These are phyloP conservation scores for Dasysyrphus tricinctus DNA, from an alignment of 2,888 invertebrate species.

Conservation along the genomic window DNA sequence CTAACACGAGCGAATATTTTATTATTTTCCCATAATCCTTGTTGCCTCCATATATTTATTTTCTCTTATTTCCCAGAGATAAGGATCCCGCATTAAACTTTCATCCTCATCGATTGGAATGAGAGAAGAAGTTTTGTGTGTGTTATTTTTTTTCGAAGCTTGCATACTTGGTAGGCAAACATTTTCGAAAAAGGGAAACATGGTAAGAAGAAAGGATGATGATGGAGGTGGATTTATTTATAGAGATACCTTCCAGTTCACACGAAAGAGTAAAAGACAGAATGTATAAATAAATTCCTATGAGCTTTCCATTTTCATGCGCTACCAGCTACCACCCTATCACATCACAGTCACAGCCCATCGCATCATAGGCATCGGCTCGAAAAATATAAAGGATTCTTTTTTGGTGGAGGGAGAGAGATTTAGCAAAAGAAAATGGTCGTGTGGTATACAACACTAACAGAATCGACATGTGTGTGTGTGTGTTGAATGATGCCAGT, in stretches of 20 bases:
- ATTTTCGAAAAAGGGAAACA: conserved; percentile 3
- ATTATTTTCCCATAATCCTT: conserved; percentile 65
- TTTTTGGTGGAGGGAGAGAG: neutral
- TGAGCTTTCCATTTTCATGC: conserved; percentile 33
- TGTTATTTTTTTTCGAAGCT: conserved; percentile 17
- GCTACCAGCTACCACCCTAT: neutral
- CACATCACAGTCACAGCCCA: too few relatives aligned
- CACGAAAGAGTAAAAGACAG: conserved; percentile 23
- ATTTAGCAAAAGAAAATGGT: conserved; percentile 19
- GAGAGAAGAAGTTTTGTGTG: conserved; percentile 29
- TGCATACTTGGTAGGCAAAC: neutral
- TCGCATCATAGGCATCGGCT: neutral
- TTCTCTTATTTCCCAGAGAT: neutral
- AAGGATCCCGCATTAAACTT: conserved; percentile 54
- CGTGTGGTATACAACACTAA: neutral
- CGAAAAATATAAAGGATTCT: conserved; percentile 13
- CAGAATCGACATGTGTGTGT: neutral
- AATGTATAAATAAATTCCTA: conserved; percentile 30
- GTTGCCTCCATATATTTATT: conserved; percentile 7
- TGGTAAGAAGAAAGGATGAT: neutral
- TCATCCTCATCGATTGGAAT: conserved; percentile 34
- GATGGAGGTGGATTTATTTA: conserved; percentile 19
- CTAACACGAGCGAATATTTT: conserved; percentile 70
- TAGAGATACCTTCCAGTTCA: conserved; percentile 20
- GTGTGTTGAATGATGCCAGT: conserved; percentile 44